Base-by-base conservation (phyloP, 2,113 vertebrate species). In the Probosciger aterrimus region DNA sequence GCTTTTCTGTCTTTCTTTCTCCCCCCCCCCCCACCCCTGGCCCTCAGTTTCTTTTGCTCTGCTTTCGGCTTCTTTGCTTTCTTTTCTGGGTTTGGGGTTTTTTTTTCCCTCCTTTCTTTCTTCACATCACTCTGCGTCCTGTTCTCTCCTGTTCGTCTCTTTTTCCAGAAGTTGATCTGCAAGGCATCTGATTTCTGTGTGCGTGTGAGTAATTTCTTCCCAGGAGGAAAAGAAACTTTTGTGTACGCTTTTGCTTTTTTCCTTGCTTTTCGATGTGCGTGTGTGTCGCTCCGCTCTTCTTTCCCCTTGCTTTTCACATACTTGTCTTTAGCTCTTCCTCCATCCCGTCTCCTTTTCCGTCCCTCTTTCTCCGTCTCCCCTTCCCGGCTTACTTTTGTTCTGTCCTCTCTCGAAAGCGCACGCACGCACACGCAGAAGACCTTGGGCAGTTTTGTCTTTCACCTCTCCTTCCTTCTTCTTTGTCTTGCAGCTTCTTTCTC, bases 401-500 rank as follows among this genome's bases (percentile, higher is more conserved):
- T 97, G 93, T 92, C 87, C 84, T 30, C 93, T 88, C 90, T 69
- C 41, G 14, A n/a, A 82, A 50, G 81, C 70, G 47, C 78, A 63
- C 59, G 60, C 92, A 71, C 41, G 84, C 82, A 96, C 70, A 53
- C 87, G 52, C 82, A 63, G 89, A 46, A 71, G 92, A 95, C 81
- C 86, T 88, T 46, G 87, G 91, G 83, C 86, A 96, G 88, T 82
- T 91, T 95, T 96, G 86, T 83, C 96, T 97, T 96, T 94, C 95
- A 91, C 96, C 89, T 96, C 95, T 96, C 82, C 91, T 88, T 86
- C 94, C 95, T 82, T 82, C 90, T 93, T 81, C 95, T 97, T 97
- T 97, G 97, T 97, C 96, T 97, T 92, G 82, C 96, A 93, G 97
- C 95, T 89, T 91, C 88, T 93, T 90, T 88, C 95, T 96, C 93